Evolutionary conservation across 2,888 invertebrate species (phyloP).

Genomic region (Aquatica leii): DNA sequence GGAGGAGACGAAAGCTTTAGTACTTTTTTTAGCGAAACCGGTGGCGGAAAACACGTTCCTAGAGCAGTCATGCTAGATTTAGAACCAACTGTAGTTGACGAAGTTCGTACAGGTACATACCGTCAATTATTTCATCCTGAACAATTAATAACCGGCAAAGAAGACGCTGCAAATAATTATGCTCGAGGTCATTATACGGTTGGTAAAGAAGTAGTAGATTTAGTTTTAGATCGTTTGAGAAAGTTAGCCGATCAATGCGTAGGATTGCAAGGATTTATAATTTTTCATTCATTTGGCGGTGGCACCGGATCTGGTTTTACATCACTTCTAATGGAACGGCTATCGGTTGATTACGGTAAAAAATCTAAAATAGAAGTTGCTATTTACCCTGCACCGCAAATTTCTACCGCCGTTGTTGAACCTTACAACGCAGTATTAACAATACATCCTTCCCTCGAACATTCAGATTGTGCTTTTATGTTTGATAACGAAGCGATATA

Average conservation of each 20-base stretch:
- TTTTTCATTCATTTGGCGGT: too few species aligned
- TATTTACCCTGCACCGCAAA: background rate
- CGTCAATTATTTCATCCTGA: background rate
- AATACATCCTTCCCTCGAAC: background rate
- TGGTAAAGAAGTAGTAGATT: background rate
- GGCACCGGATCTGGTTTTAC: background rate
- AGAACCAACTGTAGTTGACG: too few species aligned
- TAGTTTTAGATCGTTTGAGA: background rate
- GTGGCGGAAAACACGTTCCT: too few species aligned
- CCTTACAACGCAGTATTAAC: background rate
- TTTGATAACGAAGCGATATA: too few species aligned
- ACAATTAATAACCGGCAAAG: background rate
- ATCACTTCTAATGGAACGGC: background rate
- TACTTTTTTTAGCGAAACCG: too few species aligned
- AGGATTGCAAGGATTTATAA: background rate
- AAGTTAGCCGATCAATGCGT: background rate
- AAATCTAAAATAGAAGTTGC: too few species aligned
- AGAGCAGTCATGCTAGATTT: too few species aligned
- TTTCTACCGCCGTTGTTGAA: too few species aligned
- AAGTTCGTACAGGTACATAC: too few species aligned
- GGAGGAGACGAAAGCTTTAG: too few species aligned
- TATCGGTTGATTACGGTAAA: too few species aligned
- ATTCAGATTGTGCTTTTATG: background rate
- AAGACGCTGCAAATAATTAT: background rate
- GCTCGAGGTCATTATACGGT: too few species aligned